Percentiles rank a stretch among this genome's conserved stretches.
phyloP scores from a whole-genome alignment of 2,888 invertebrate species.

The Scotopteryx bipunctaria region DNA sequence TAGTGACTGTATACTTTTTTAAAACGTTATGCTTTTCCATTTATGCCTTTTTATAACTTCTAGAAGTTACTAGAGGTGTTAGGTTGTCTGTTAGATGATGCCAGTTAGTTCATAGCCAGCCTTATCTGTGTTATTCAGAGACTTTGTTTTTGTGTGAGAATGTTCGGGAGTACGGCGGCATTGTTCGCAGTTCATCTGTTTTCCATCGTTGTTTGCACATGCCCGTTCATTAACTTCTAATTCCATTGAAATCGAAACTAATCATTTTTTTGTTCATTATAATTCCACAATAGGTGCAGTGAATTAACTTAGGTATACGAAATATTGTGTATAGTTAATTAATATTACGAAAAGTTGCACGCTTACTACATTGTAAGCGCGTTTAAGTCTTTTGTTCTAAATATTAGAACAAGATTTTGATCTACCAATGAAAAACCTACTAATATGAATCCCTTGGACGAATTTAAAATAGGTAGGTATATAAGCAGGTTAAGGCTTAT shows the following conservation, averaged over 20 bases:
- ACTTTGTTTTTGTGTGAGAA: conserved; percentile 26
- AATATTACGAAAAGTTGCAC: too few species aligned
- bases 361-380: too few species aligned
- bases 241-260: conserved; percentile 27
- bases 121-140: conserved; percentile 12
- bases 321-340: not conserved
- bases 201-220: conserved; percentile 19
- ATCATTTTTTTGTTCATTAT: conserved; percentile 13
- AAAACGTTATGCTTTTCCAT: too few species aligned
- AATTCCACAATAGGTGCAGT: conserved; percentile 4
- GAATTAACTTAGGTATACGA: conserved; percentile 8
- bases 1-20: too few species aligned
- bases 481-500: too few species aligned
- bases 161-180: conserved; percentile 24
- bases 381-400: conserved; percentile 55
- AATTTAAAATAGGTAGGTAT: too few species aligned
- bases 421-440: too few species aligned
- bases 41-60: too few species aligned
- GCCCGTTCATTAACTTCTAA: conserved; percentile 27
- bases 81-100: not conserved
- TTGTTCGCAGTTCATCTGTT: conserved; percentile 29
- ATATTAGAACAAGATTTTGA: not conserved
- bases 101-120: conserved; percentile 5
- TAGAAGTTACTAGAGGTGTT: too few species aligned
- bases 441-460: too few species aligned